Conservation (phyloP, 92 coral and sea anemone species). For the Epizoanthus ramosus region DNA sequence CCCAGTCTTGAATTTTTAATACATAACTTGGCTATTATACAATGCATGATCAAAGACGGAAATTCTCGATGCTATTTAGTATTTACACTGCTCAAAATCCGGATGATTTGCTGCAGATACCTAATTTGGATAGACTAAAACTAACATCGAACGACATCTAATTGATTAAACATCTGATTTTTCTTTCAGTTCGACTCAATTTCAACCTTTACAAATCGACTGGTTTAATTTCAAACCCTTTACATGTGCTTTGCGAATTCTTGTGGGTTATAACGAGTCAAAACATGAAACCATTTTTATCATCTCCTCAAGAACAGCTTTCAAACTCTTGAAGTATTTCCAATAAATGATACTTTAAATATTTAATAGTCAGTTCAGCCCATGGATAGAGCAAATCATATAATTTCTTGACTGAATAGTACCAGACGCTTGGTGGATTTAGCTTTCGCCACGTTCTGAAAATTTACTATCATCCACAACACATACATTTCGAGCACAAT, state of each 20-base stretch:
- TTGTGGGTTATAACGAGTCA: constrained; percentile 38
- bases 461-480: neutral
- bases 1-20: constrained; percentile 37
- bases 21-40: neutral
- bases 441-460: neutral
- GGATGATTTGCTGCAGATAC: neutral
- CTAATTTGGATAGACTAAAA: constrained; percentile 11
- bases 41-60: neutral
- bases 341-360: constrained; percentile 37
- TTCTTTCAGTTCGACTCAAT: neutral
- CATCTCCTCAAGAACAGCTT: neutral
- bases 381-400: constrained; percentile 1
- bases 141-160: neutral
- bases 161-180: constrained; percentile 15
- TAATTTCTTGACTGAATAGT: neutral
- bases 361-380: constrained; percentile 32
- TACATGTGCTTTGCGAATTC: constrained; percentile 44
- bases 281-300: constrained; percentile 21
- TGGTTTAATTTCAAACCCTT: neutral
- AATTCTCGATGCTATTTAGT: too few relatives aligned
- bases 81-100: too few relatives aligned
- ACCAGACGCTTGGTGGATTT: neutral
- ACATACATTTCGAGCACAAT: neutral
- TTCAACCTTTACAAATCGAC: neutral
- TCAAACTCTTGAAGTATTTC: constrained; percentile 35